phyloP scores from a whole-genome alignment of 2,113 vertebrate species.

The Jacana jacana region DNA sequence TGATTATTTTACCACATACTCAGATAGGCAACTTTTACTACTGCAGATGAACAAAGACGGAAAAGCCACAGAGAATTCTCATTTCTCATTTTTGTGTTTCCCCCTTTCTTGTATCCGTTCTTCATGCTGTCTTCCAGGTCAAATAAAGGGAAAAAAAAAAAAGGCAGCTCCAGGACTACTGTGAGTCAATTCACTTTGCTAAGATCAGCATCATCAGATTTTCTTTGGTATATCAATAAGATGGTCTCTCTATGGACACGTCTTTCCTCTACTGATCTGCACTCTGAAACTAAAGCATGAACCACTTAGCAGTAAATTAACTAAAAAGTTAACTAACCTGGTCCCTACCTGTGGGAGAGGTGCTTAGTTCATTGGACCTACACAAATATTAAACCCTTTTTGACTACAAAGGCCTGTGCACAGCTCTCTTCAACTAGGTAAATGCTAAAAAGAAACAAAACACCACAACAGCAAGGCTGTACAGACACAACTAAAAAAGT shows the following conservation, averaged over 20 bases:
- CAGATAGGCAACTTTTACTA: slow-evolving; percentile 59
- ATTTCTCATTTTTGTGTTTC: not conserved
- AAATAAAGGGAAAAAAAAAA: not conserved
- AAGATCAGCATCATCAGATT: not conserved
- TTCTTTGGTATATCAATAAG: not conserved
- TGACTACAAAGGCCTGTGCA: not conserved
- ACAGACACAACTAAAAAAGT: slow-evolving; percentile 41
- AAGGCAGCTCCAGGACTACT: not conserved
- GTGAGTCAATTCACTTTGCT: not conserved
- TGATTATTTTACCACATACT: slow-evolving; percentile 69
- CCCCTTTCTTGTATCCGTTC: not conserved
- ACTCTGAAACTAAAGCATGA: not conserved
- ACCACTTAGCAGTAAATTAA: not conserved
- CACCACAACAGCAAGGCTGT: too few species aligned
- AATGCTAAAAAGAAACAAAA: too few species aligned
- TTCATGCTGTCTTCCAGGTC: not conserved
- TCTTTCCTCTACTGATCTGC: not conserved
- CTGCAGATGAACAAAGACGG: slow-evolving; percentile 53
- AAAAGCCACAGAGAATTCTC: not conserved
- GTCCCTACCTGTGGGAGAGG: not conserved
- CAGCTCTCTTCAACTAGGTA: not conserved
- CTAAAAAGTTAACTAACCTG: not conserved
- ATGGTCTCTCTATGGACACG: not conserved
- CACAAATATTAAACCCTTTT: not conserved
- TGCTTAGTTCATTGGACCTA: not conserved